Base-by-base conservation (phyloP, 2,888 invertebrate genomes). In the Drosophila falleni region DNA sequence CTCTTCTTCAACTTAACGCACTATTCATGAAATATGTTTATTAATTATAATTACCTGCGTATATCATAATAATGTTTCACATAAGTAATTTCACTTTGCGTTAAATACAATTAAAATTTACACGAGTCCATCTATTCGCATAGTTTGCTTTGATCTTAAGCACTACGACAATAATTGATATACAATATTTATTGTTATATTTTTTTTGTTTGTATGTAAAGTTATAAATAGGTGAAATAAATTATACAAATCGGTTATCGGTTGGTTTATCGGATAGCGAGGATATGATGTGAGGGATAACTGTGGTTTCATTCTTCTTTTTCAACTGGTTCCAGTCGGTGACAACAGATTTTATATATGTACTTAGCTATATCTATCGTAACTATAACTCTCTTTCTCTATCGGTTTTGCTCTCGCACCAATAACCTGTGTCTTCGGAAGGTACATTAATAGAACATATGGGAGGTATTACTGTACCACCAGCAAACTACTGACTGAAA, bases 1-100 rank as follows among this genome's bases (percentile, higher is more conserved):
- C 79, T 90, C 74, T 78, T 84, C 62, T 74, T 87, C 67, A 90
- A 89, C 89, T 90, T 89, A 89, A 89, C 89, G 80, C 84, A 79
- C 89, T 89, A 89, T 79, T 78, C 62, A 72, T 82, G 71, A 79
- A 80, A 80, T 83, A 80, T 78, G 51, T 84, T 81, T 89, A 81
- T 89, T 79, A 78, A 87, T 87, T 74, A 72, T 87, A 84, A 81
- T 80, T 85, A 75, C 86, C 85, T 85, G 78, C 71, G 67, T 84
- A 78, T 81, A 73, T 69, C 60, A 71, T 74, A 74, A 79, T 89
- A 87, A 89, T 77, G 61, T 76, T 85, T 74, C 72, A 81, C 87
- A 79, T 74, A 87, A 75, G 71, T 85, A 70, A 81, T 85, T 46
- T 72, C 69, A 53, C 50, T 56, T 73, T 78, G 51, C 50, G 44